Evolutionary conservation across 2,797 vertebrate species (phyloP), one percentile per base, ranked within the genome.

Genomic region (Pristis pectinata): DNA sequence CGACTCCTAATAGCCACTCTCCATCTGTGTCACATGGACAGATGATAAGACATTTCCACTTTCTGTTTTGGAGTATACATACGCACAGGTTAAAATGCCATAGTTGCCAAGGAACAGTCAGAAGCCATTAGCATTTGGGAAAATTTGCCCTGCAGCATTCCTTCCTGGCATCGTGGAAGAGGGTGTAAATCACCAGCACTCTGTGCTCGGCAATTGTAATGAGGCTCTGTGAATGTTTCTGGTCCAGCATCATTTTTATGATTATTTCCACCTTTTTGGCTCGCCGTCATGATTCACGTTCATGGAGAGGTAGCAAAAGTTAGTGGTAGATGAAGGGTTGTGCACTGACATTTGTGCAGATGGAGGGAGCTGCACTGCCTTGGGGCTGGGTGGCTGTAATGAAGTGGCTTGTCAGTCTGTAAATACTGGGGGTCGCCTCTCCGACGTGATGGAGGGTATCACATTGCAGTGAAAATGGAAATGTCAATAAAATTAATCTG

Each of bases 61-160:
- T 97, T 97, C 97, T 98, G 97, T 98, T 98, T 98, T 97, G 97
- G 98, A 98, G 98, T 98, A 98, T 97, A 98, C 98, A 98, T 99
- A 98, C 97, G 97, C 98, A 97, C 98, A 99, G 98, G 98, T 99
- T 99, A 98, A 98, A 99, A 98, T 98, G 98, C 98, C 97, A 97
- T 98, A 98, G 98, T 99, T 99, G 99, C 99, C 98, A 99, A 98
- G 98, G 98, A 99, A 99, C 98, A 99, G 99, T 99, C 99, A 99
- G 98, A 99, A 99, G 98, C 98, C 98, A 99, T 99, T 99, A 99
- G 98, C 98, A 98, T 98, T 99, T 98, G 98, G 98, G 98, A 99
- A 98, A 98, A 98, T 99, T 99, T 99, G 98, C 98, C 99, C 99
- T 98, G 98, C 98, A 98, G 99, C 98, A 97, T 97, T 98, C 96